These are phyloP conservation scores for Antedon mediterranea DNA, from an alignment of 53 echinoderm and acorn worm species.

Conservation along the genomic window DNA sequence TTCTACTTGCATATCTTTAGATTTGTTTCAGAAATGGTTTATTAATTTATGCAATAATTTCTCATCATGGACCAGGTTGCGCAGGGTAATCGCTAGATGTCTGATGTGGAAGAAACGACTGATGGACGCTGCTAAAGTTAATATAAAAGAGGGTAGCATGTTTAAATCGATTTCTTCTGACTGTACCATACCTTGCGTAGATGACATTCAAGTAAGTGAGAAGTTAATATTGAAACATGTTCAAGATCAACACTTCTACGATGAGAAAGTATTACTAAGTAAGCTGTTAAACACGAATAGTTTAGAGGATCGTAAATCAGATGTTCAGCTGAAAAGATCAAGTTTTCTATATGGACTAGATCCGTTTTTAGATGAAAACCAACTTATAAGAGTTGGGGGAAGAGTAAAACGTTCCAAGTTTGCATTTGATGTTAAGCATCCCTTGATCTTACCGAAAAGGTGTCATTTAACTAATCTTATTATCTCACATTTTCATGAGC, in stretches of 20 bases:
- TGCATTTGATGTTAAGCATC: slow-evolving; percentile 2
- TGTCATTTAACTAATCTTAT: slow-evolving; percentile 13
- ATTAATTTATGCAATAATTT: too few relatives aligned
- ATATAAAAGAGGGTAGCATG: too few relatives aligned
- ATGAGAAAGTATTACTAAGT: not conserved
- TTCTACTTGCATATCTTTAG: too few relatives aligned
- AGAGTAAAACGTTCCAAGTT: not conserved
- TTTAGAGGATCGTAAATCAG: too few relatives aligned
- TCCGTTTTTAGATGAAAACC: slow-evolving; percentile 16
- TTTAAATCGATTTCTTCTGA: not conserved
- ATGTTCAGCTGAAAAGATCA: not conserved
- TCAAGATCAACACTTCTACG: slow-evolving; percentile 1
- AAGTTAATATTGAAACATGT: not conserved
- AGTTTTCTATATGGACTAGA: slow-evolving; percentile 15
- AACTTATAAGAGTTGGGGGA: slow-evolving; percentile 18
- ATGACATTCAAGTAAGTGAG: not conserved
- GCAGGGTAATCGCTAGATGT: too few relatives aligned
- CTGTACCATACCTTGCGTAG: not conserved
- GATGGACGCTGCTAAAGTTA: too few relatives aligned
- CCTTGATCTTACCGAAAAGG: slow-evolving; percentile 4
- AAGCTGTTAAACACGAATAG: not conserved
- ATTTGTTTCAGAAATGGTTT: too few relatives aligned
- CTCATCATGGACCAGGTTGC: too few relatives aligned
- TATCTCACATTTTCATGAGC: slow-evolving; percentile 19
- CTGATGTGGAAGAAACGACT: not conserved